Evolutionary conservation across 2,888 invertebrate genomes (phyloP), one percentile per base, ranked within the genome.

Genomic region (Dryobotodes eremita): DNA sequence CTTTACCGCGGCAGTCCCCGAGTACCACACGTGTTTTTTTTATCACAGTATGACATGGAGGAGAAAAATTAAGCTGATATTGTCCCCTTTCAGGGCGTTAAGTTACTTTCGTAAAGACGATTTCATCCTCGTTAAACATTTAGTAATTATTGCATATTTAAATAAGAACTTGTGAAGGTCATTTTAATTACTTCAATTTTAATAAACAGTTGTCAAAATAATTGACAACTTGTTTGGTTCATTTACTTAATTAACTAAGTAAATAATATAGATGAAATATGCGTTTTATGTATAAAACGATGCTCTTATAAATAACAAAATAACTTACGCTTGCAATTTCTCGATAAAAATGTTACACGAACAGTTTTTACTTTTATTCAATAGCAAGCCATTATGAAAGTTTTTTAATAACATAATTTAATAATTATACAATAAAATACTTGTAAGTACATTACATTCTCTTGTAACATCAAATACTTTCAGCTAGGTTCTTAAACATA

Each of bases 351-450:
- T 17, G 20, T 77, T 68, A 61, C 42, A 50, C 15, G 59, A 61
- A n/a, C 69, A 13, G 15, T 71, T 70, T 78, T 70, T 77, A 77
- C 57, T 78, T 78, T 70, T 15, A 31, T 77, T 61, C n/a, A 77
- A 53, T 66, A 77, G 61, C 66, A 57, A 66, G 26, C 50, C 26
- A 31, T 48, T 65, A 23, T 50, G 66, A 42, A 77, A 66, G 50
- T 42, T 55, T 42, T 26, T 42, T 65, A 42, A 36, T 65, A 75
- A 55, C 31, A 23, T 31, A 65, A 48, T 55, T 48, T 57, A 57
- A 77, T 65, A 26, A 55, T 64, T 55, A 55, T 10, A 62, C 36
- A 62, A 46, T 36, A 48, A 46, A 55, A 48, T 48, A 48, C 66
- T 20, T 26, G 7, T 20, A 17, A n/a, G 10, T 48, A 26, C 26